Evolutionary conservation across 2,888 invertebrate species (phyloP), one percentile per base, ranked within the genome.

Genomic region (Rapana venosa): DNA sequence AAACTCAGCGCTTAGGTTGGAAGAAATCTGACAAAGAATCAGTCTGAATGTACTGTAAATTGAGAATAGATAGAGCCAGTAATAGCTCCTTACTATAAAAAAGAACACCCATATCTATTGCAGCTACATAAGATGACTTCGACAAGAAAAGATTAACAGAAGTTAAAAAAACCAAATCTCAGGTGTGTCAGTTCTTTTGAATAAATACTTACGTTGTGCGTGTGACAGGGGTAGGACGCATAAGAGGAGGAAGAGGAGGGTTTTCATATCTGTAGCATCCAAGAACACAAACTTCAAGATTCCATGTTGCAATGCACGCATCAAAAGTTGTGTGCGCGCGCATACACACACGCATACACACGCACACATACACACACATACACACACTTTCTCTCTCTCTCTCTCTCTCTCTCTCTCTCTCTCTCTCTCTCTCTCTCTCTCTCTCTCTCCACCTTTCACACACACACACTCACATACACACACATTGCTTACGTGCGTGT

Each of bases 391-490:
- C 77, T 11, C 77, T 30, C 77, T 30, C 77, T 11, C 77, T 30
- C 61, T 15, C 61, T 15, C 61, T 15, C 61, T 15, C 61, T 15
- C 61, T 15, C 61, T 15, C 61, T 15, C 61, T 15, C 61, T 15
- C n/a, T n/a, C n/a, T n/a, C n/a, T n/a, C n/a, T n/a, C n/a, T n/a
- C n/a, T n/a, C n/a, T n/a, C n/a, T n/a, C n/a, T n/a, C n/a, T n/a
- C n/a, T n/a, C n/a, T n/a, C n/a, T n/a, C n/a, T n/a, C n/a, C n/a
- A n/a, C n/a, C n/a, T n/a, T n/a, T n/a, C 79, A 35, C 79, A 79
- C 6, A 79, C 79, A 79, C 79, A 79, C 79, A 79, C 79, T 35
- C 79, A 79, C 79, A 79, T 35, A 79, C 79, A 79, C 22, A 35
- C 79, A 79, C 35, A 32, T 2, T 35, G 11, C 79, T 0, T 20